Conservation (phyloP, 2,797 vertebrate genomes). For the Syndactyla subalaris region DNA sequence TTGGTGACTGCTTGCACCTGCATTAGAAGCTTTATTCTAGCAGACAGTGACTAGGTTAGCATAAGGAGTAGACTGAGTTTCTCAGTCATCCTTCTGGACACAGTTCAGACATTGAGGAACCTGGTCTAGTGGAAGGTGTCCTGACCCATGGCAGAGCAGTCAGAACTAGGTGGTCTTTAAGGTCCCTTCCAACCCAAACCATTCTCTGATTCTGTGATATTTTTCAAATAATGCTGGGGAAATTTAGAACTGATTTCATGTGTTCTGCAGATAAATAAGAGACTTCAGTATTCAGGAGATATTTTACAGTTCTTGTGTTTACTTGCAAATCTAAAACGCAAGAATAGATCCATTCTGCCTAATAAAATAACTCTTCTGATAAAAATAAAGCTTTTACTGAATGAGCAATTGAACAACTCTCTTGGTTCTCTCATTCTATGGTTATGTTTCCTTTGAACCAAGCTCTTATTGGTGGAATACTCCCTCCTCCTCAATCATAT, state of each 20-base stretch:
- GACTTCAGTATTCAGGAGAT: not conserved
- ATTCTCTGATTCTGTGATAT: not conserved
- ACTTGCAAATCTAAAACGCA: not conserved
- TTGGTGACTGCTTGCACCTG: not conserved
- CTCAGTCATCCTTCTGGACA: not conserved
- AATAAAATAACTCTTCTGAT: not conserved
- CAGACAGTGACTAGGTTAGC: not conserved
- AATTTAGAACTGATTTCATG: not conserved
- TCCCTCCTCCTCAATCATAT: not conserved
- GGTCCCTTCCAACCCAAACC: not conserved
- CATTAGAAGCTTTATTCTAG: not conserved
- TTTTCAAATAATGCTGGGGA: not conserved
- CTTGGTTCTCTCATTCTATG: not conserved
- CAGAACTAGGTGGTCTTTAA: not conserved
- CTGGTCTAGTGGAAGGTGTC: not conserved
- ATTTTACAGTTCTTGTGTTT: not conserved
- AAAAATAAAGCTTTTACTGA: not conserved
- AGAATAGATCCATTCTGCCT: not conserved
- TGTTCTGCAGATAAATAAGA: not conserved
- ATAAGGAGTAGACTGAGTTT: not conserved
- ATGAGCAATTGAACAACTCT: not conserved
- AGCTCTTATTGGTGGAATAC: not conserved
- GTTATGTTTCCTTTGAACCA: not conserved
- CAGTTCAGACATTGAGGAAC: not conserved
- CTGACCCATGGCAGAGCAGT: not conserved